Percentiles rank a stretch among this genome's conserved stretches.
These are phyloP conservation scores for Periophthalmus modestus DNA, from an alignment of 2,113 vertebrate species.

Conservation along the genomic window DNA sequence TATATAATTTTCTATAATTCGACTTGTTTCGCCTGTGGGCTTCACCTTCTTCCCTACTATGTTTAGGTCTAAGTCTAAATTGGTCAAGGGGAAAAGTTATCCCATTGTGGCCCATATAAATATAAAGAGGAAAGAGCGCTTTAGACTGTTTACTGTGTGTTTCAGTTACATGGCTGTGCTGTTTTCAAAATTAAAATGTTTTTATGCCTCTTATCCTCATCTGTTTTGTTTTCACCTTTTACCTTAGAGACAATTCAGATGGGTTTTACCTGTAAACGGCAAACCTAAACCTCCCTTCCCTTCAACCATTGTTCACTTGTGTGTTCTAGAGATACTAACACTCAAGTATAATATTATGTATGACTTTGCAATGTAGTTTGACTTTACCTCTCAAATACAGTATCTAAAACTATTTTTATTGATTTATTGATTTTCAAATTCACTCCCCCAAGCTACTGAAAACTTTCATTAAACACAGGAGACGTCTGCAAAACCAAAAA, in stretches of 20 bases:
- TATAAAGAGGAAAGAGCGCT: background rate
- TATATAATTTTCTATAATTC: background rate
- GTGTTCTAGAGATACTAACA: background rate
- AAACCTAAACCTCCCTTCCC: background rate
- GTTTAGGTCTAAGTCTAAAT: no score
- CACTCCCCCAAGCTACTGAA: no score
- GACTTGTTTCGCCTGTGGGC: background rate
- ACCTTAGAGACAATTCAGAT: background rate
- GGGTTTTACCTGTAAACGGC: background rate
- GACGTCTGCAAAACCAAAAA: no score
- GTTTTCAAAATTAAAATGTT: background rate
- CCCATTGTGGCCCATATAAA: background rate
- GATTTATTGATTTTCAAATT: background rate
- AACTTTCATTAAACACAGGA: no score
- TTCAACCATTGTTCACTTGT: no score
- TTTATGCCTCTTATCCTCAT: no score
- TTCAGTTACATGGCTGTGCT: background rate
- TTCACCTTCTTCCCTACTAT: background rate
- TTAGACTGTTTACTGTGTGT: background rate
- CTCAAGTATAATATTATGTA: background rate
- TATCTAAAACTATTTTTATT: background rate
- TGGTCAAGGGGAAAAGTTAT: no score
- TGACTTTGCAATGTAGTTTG: background rate
- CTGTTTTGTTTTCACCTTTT: background rate
- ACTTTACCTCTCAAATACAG: background rate